Evolutionary conservation across 2,888 invertebrate genomes (phyloP).

Genomic region (Ptilodon capucinus): DNA sequence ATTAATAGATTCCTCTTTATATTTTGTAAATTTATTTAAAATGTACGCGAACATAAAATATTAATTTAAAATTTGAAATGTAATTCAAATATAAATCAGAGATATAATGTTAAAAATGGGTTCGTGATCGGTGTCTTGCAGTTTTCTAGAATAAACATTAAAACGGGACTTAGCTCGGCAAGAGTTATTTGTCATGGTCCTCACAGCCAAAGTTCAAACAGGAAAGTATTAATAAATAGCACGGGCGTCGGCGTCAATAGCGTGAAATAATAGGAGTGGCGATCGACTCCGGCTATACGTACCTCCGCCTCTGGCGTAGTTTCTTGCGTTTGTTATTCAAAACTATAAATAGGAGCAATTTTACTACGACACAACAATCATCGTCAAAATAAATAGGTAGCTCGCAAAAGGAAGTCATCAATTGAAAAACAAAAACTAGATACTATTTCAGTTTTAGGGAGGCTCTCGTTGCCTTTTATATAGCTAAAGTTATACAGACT

Average conservation of each 20-base stretch:
- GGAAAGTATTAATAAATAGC: slow-evolving; percentile 55
- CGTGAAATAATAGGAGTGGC: slow-evolving; percentile 61
- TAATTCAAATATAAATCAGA: slow-evolving; percentile 23
- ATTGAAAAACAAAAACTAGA: no score
- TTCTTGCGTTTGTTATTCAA: neutral
- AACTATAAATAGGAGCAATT: neutral
- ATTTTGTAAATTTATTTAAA: slow-evolving; percentile 4
- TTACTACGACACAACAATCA: neutral
- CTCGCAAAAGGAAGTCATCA: no score
- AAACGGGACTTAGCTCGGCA: slow-evolving; percentile 40
- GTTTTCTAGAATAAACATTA: slow-evolving; percentile 53
- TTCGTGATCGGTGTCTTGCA: slow-evolving; percentile 46
- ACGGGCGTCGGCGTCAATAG: slow-evolving; percentile 50
- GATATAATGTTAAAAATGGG: slow-evolving; percentile 42
- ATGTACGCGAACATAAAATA: neutral
- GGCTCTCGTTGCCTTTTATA: no score
- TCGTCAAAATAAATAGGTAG: neutral
- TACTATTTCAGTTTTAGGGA: no score
- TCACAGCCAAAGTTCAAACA: slow-evolving; percentile 55
- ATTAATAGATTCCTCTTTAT: neutral
- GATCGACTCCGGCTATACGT: slow-evolving; percentile 10
- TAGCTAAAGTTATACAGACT: no score
- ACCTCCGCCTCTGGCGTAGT: neutral
- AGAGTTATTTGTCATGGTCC: slow-evolving; percentile 57
- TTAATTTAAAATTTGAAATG: slow-evolving; percentile 12